Evolutionary conservation across 2,113 vertebrate species (phyloP).

Genomic region (Stictonetta naevosa): DNA sequence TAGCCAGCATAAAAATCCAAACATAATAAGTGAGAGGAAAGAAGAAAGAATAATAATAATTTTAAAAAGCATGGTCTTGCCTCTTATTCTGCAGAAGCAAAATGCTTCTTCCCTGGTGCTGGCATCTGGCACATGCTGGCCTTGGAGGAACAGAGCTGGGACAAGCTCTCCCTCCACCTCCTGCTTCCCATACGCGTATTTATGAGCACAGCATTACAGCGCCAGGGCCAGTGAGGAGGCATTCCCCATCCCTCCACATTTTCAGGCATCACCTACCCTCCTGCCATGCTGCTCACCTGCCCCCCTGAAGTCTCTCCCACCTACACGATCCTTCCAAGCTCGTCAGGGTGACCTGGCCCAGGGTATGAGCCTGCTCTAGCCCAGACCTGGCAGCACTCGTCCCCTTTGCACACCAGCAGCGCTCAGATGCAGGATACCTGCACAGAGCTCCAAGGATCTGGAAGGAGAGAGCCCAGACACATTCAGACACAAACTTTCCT

Average conservation of each 20-base stretch:
- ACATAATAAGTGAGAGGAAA: not conserved
- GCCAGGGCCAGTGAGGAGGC: not conserved
- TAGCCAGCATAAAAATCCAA: not conserved
- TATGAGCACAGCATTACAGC: not conserved
- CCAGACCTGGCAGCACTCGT: not conserved
- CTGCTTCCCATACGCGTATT: not conserved
- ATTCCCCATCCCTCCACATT: not conserved
- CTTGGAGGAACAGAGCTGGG: not conserved
- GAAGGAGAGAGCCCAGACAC: not conserved
- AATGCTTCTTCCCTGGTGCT: not conserved
- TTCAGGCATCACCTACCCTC: not conserved
- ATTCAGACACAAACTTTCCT: not conserved
- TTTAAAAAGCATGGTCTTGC: not conserved
- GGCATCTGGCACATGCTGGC: not conserved
- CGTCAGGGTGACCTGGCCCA: not conserved
- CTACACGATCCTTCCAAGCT: not conserved
- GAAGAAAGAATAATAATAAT: not conserved
- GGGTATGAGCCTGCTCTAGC: not conserved
- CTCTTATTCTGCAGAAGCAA: not conserved
- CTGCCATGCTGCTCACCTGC: not conserved
- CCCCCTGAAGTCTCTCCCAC: not conserved
- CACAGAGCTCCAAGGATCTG: not conserved
- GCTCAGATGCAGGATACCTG: not conserved
- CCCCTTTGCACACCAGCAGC: accelerated
- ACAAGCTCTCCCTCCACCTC: not conserved